phyloP scores from a whole-genome alignment of 2,797 vertebrate species.

The Emydoidea blandingii region DNA sequence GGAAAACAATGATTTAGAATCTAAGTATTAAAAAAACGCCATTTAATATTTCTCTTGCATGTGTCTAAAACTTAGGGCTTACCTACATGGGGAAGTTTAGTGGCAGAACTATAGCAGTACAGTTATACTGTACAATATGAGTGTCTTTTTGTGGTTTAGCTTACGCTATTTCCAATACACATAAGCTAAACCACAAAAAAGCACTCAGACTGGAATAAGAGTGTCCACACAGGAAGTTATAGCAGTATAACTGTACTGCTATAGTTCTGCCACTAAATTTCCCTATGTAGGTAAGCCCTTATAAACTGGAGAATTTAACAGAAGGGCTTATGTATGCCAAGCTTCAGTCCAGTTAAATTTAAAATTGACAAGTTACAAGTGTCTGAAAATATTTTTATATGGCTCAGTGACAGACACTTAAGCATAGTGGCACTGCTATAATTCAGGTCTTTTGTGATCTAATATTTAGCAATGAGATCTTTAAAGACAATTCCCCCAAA shows the following conservation, averaged over 20 bases:
- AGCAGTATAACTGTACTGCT: not conserved
- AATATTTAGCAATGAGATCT: not conserved
- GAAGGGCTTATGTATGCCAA: not conserved
- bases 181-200: not conserved
- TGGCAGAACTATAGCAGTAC: not conserved
- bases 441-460: not conserved
- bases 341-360: not conserved
- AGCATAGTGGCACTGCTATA: not conserved
- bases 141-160: not conserved
- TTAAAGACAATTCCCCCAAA: not conserved
- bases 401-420: not conserved
- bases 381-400: not conserved
- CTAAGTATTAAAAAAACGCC: not conserved
- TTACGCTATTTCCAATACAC: not conserved
- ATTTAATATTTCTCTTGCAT: not conserved
- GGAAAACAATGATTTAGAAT: not conserved
- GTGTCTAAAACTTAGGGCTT: not conserved
- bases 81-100: fast-evolving
- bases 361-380: not conserved
- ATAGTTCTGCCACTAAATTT: not conserved
- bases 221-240: not conserved
- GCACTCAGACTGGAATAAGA: not conserved
- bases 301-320: not conserved
- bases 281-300: not conserved
- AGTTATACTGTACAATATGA: not conserved